Evolutionary conservation across 2,797 vertebrate species (phyloP).

Genomic region (Molossus alvarezi): DNA sequence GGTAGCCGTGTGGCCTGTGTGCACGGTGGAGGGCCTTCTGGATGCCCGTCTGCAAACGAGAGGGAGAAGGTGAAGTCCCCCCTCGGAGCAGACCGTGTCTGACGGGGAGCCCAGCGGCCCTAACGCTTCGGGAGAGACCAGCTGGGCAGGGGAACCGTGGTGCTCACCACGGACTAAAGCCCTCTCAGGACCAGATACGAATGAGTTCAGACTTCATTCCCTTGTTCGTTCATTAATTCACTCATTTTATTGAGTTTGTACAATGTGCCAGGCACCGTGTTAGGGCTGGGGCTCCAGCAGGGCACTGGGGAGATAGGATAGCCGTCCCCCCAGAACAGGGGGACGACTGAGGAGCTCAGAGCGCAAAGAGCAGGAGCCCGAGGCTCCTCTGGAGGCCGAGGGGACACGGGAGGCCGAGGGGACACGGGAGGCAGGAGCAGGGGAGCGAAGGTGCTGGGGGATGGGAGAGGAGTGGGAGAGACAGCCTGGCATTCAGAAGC

Average conservation of each 20-base stretch:
- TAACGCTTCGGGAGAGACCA: background rate
- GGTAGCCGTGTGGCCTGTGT: too few species aligned
- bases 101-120: background rate
- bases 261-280: background rate
- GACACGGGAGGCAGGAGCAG: background rate
- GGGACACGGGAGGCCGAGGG: background rate
- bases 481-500: background rate
- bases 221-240: background rate
- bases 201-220: background rate
- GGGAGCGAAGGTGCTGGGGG: background rate
- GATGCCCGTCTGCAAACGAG: background rate
- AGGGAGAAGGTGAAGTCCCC: background rate
- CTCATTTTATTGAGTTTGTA: background rate
- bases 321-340: background rate
- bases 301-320: background rate
- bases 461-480: rapidly evolving
- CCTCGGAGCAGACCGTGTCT: background rate
- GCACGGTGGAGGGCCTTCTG: too few species aligned
- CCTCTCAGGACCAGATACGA: background rate
- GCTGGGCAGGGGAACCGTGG: background rate
- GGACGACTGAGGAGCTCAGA: background rate
- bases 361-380: rapidly evolving
- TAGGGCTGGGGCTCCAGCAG: background rate
- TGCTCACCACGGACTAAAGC: background rate
- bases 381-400: background rate